Percentiles rank a stretch among this genome's conserved stretches.
These are phyloP conservation scores for Esox niger DNA, from an alignment of 2,113 vertebrate genomes.

Conservation along the genomic window DNA sequence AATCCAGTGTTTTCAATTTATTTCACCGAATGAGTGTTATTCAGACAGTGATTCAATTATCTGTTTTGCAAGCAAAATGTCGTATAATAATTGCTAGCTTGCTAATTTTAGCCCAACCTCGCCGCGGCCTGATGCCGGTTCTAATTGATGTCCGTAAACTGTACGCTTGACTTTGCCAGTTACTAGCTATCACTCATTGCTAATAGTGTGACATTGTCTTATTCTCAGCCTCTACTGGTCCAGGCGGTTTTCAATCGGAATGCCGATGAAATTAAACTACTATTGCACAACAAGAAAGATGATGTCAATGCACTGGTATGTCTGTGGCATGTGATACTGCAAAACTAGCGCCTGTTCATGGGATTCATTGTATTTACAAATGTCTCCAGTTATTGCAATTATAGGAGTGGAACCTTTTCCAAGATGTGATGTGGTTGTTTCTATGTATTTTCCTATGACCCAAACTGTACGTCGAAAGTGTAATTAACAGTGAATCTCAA, in stretches of 20 bases:
- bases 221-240: slow-evolving; percentile 89
- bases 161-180: too few relatives aligned
- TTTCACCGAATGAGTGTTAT: too few relatives aligned
- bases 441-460: too few relatives aligned
- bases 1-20: background rate
- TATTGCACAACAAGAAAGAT: slow-evolving; percentile 91
- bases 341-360: background rate
- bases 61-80: too few relatives aligned
- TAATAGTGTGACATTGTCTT: background rate
- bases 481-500: too few relatives aligned
- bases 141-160: too few relatives aligned
- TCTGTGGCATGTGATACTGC: background rate
- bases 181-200: too few relatives aligned
- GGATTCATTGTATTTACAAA: background rate
- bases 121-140: too few relatives aligned
- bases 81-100: background rate
- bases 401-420: background rate
- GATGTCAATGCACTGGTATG: slow-evolving; percentile 94
- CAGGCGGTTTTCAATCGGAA: slow-evolving; percentile 99
- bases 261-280: slow-evolving; percentile 89
- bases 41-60: too few relatives aligned
- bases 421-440: too few relatives aligned
- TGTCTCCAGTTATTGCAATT: background rate
- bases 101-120: background rate
- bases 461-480: too few relatives aligned